phyloP scores from a whole-genome alignment of 2,888 invertebrate species.

The Julus scandinavius region DNA sequence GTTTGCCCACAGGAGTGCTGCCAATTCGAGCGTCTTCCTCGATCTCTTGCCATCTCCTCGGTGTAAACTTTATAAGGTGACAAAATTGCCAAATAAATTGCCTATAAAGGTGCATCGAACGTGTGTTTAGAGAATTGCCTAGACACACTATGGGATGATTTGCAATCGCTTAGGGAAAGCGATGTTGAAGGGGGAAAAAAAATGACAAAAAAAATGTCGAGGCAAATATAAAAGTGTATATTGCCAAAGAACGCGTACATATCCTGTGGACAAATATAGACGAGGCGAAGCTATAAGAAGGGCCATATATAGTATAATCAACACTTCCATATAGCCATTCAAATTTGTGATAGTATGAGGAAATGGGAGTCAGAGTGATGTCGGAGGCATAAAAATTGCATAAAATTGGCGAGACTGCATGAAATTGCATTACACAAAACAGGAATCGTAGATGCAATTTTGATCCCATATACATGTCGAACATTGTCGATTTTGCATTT shows the following conservation, averaged over 20 bases:
- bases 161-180: constrained; percentile 18
- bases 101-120: constrained; percentile 18
- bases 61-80: constrained; percentile 11
- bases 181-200: not conserved
- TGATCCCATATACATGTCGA: too few relatives aligned
- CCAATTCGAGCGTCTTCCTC: not conserved
- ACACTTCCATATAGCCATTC: not conserved
- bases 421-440: not conserved
- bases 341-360: not conserved
- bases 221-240: not conserved
- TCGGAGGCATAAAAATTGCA: not conserved
- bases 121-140: constrained; percentile 18
- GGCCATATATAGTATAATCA: not conserved
- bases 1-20: constrained; percentile 10
- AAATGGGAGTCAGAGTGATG: not conserved
- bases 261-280: not conserved
- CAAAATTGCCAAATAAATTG: constrained; percentile 18
- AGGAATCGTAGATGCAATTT: not conserved
- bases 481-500: too few relatives aligned
- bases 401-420: not conserved
- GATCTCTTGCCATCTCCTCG: not conserved
- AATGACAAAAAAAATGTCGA: not conserved
- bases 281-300: not conserved
- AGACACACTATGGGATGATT: not conserved
- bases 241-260: not conserved